Base-by-base conservation (phyloP, 1,140 invertebrate species). In the Dendrolimus kikuchii region DNA sequence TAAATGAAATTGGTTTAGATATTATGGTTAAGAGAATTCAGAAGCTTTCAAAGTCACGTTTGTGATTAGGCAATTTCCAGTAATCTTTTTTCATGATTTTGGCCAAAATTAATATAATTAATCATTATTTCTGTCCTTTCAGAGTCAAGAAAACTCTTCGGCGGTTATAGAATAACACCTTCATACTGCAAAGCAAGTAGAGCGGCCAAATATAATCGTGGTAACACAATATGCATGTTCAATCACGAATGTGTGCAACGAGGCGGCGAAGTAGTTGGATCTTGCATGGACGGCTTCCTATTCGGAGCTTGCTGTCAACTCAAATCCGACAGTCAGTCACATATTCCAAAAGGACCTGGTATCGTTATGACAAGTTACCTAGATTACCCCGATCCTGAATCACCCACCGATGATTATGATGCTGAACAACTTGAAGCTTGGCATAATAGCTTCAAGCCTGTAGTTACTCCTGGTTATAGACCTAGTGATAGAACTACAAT, bases 141-240 rank as follows among this genome's bases (percentile, higher is more conserved):
- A 93, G 88, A 89, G 86, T 90, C 91, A 48, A 90, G 92, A 79
- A 94, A 93, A 79, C 74, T 94, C n/a, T 95, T 95, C 77, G 94
- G 94, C 9, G 94, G 94, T 9, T 95, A 95, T 74, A 89, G 93
- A 73, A 95, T 95, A 88, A 93, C 93, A 45, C 94, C 94, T 5
- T 91, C 92, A 64, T 89, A 91, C 53, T 95, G 94, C 73, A 91
- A 90, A 51, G 90, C 91, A 3, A 77, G 71, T 4, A 62, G 84
- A 66, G 75, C 87, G 9, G 89, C 91, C 40, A 88, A 84, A 81
- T 85, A 87, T 66, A 84, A 91, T 71, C 87, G 70, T 90, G 94
- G 91, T 0, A 92, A 92, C n/a, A 91, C 90, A n/a, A 92, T 96
- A 66, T 98, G 96, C 81, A 97, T 97, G 95, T 98, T 97, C 86